Percentiles rank a stretch among this genome's conserved stretches.
Evolutionary conservation across 2,888 invertebrate genomes (phyloP).

Genomic region (Thecocarcelia acutangulata): DNA sequence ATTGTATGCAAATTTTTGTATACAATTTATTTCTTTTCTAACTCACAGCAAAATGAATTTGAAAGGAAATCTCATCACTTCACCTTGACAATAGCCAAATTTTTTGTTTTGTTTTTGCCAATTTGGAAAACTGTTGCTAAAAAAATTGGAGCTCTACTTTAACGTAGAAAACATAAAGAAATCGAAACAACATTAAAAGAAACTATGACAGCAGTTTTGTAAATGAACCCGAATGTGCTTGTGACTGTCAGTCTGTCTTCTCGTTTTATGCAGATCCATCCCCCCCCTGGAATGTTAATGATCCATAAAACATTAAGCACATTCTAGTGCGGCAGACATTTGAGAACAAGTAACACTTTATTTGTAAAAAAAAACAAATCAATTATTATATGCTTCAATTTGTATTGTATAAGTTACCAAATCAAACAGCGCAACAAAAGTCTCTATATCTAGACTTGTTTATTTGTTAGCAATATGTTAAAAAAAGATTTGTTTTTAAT

Average conservation of each 20-base stretch:
- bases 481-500: too few species aligned
- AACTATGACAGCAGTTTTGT: neutral
- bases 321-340: too few species aligned
- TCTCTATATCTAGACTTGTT: neutral
- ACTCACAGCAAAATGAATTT: neutral
- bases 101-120: neutral
- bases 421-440: conserved; percentile 12
- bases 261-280: neutral
- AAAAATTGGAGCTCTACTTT: neutral
- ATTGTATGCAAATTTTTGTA: conserved; percentile 56
- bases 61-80: conserved; percentile 14
- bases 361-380: conserved; percentile 11
- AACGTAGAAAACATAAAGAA: neutral
- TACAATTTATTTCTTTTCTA: conserved; percentile 21
- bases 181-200: neutral
- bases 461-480: conserved; percentile 5
- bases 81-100: conserved; percentile 37
- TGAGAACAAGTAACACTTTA: conserved; percentile 8
- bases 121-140: too few species aligned
- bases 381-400: conserved; percentile 13
- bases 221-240: neutral
- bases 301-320: conserved; percentile 32
- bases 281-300: conserved; percentile 43
- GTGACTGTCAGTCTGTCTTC: neutral
- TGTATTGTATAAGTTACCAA: neutral